Evolutionary conservation across 2,797 vertebrate genomes (phyloP).

Genomic region (Hyperoplus lanceolatus): DNA sequence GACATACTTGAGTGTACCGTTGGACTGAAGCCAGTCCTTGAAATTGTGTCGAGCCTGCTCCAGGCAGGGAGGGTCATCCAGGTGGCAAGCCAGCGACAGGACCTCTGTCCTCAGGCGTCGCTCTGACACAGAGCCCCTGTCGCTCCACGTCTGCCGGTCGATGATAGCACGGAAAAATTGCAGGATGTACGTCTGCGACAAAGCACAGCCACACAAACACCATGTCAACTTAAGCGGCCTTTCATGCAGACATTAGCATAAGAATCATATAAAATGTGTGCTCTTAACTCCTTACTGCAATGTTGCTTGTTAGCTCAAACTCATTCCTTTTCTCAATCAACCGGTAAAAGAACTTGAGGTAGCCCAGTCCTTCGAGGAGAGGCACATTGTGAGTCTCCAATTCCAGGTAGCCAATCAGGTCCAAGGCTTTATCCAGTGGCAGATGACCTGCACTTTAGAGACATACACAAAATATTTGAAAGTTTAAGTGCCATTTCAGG

Average conservation of each 20-base stretch:
- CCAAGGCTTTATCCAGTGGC: conserved; percentile 86
- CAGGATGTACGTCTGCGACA: conserved; percentile 82
- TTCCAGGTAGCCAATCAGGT: conserved; percentile 82
- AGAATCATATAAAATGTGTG: neutral
- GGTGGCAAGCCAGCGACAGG: conserved; percentile 85
- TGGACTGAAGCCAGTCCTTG: conserved; percentile 81
- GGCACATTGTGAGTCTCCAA: conserved; percentile 81
- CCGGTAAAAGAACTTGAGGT: conserved; percentile 82
- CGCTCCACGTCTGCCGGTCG: conserved; percentile 85
- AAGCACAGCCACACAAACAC: conserved; percentile 36
- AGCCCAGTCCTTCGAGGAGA: conserved; percentile 82
- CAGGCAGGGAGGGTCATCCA: conserved; percentile 78
- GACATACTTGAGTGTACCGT: conserved; percentile 80
- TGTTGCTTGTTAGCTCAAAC: conserved; percentile 74
- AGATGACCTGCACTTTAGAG: conserved; percentile 86
- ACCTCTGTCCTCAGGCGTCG: conserved; percentile 79
- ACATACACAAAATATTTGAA: conserved; percentile 27
- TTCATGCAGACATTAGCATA: neutral
- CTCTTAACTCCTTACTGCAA: conserved; percentile 76
- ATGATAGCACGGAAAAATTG: conserved; percentile 83
- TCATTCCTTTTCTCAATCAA: conserved; percentile 81
- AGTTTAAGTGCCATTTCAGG: conserved; percentile 9
- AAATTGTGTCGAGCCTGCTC: conserved; percentile 77
- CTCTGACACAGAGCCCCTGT: conserved; percentile 81
- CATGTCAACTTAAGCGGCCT: conserved; percentile 7